phyloP scores from a whole-genome alignment of 2,797 vertebrate species.

The Erethizon dorsatum region DNA sequence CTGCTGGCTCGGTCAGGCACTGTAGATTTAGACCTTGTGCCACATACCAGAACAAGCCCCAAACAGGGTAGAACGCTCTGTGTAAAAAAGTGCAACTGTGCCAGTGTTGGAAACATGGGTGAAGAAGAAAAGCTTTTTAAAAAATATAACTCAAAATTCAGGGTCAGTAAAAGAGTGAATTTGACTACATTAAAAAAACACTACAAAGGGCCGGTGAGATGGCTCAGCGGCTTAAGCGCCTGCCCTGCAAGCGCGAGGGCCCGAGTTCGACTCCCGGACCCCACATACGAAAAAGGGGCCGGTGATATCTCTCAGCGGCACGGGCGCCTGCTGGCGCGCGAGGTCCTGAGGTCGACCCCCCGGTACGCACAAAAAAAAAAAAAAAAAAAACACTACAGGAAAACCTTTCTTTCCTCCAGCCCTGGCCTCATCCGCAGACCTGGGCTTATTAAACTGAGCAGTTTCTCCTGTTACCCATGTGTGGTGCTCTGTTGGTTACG shows the following conservation, averaged over 20 bases:
- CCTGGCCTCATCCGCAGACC: background rate
- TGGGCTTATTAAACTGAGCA: background rate
- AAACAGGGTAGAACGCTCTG: background rate
- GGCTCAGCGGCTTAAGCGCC: too few species aligned
- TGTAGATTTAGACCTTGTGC: background rate
- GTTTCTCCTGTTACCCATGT: background rate
- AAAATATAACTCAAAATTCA: background rate
- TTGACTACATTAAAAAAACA: background rate
- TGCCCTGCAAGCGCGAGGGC: too few species aligned
- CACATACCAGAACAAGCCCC: rapidly evolving
- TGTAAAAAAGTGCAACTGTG: background rate
- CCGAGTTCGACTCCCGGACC: too few species aligned
- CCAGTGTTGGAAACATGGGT: background rate
- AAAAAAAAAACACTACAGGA: background rate
- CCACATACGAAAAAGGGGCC: too few species aligned
- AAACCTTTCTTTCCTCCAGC: background rate
- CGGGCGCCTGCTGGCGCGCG: too few species aligned
- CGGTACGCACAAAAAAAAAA: background rate
- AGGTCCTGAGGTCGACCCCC: too few species aligned
- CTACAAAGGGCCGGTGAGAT: too few species aligned
- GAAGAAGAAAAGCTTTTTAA: background rate
- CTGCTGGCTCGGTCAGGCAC: too few species aligned
- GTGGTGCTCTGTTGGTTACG: background rate
- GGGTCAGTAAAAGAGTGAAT: background rate
- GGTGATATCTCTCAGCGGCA: too few species aligned